Evolutionary conservation across 2,888 invertebrate species (phyloP).

Genomic region (Microctonus hyperodae): DNA sequence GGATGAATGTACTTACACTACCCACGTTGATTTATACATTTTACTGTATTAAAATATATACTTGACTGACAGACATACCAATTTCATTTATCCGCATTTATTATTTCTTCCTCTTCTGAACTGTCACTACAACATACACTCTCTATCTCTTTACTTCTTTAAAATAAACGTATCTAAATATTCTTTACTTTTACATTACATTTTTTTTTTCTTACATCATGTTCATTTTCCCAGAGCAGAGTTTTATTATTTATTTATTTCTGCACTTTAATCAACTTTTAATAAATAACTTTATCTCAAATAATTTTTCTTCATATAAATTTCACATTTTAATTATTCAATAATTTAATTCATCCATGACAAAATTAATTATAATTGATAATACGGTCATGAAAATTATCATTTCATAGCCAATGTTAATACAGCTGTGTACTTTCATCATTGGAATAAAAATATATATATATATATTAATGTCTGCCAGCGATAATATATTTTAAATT

Average conservation of each 20-base stretch:
- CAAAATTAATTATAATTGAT: no score
- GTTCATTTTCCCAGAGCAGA: no score
- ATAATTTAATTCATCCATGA: no score
- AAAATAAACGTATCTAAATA: not conserved
- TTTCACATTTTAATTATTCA: no score
- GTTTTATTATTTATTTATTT: no score
- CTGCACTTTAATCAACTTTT: no score
- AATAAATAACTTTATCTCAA: no score
- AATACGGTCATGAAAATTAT: no score
- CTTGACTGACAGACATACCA: conserved; percentile 16
- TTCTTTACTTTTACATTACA: not conserved
- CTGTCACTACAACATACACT: conserved; percentile 8
- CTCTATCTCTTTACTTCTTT: not conserved
- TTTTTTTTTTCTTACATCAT: not conserved
- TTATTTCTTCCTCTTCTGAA: conserved; percentile 6
- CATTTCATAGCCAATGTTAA: not conserved
- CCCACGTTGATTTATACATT: conserved; percentile 23
- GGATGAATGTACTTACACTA: conserved; percentile 27
- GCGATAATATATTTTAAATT: no score
- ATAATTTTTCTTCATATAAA: no score
- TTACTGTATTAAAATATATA: conserved; percentile 10
- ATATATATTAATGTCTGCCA: not conserved
- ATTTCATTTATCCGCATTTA: conserved; percentile 16
- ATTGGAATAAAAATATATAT: not conserved
- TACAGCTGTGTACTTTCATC: not conserved